Conservation (phyloP, 2,113 vertebrate genomes). For the Hippopotamus amphibius region DNA sequence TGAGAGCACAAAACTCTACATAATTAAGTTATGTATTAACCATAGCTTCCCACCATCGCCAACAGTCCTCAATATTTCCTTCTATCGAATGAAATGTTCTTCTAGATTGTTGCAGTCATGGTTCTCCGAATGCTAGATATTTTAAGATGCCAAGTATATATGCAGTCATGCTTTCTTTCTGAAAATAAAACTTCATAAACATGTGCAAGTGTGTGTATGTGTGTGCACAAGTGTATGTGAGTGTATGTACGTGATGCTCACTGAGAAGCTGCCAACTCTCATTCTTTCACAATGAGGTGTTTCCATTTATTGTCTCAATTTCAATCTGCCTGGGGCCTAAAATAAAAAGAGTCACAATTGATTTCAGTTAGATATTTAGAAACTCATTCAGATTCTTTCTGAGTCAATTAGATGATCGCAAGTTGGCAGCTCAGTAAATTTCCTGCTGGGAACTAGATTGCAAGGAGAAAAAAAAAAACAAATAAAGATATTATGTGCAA, state of each 20-base stretch:
- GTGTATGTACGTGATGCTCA: slow-evolving; percentile 21
- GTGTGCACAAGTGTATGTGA: neutral
- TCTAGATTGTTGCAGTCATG: slow-evolving; percentile 38
- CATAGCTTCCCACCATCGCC: neutral
- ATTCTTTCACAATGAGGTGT: slow-evolving; percentile 85
- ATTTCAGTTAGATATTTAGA: slow-evolving; percentile 86
- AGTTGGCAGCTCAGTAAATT: slow-evolving; percentile 82
- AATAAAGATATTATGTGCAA: slow-evolving; percentile 82
- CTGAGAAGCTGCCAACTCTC: slow-evolving; percentile 79
- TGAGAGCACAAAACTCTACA: neutral
- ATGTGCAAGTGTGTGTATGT: neutral
- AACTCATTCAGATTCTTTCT: slow-evolving; percentile 83
- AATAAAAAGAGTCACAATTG: slow-evolving; percentile 87
- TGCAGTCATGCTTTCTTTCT: slow-evolving; percentile 34
- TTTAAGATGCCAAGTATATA: slow-evolving; percentile 20
- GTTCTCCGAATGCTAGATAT: slow-evolving; percentile 39
- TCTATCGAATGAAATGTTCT: slow-evolving; percentile 31
- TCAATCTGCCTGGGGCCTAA: slow-evolving; percentile 85
- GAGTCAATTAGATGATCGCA: slow-evolving; percentile 83
- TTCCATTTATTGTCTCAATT: slow-evolving; percentile 89
- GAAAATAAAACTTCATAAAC: slow-evolving; percentile 54
- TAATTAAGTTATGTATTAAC: neutral
- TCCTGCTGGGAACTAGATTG: slow-evolving; percentile 81
- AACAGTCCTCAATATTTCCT: slow-evolving; percentile 5
- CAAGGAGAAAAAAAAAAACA: slow-evolving; percentile 49